A percentile compares a stretch with the other conserved stretches of the same genome.
Conservation (phyloP, 2,888 invertebrate species). For the Epinotia brunnichana region DNA sequence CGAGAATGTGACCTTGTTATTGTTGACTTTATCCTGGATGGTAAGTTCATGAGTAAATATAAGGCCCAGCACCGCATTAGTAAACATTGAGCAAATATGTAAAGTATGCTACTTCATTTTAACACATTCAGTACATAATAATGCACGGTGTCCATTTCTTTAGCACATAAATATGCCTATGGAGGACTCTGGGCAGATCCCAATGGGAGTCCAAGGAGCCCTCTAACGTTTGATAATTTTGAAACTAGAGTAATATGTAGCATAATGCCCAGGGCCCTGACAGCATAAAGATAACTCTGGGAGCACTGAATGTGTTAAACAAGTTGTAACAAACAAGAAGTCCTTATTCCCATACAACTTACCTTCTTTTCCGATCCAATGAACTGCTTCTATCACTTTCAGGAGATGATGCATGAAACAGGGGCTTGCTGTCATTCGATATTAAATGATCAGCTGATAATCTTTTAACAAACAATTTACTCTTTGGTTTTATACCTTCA, state of each 20-base stretch:
- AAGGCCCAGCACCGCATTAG: background rate
- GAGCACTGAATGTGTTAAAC: constrained; percentile 2
- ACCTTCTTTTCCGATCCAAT: constrained; percentile 77
- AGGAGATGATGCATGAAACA: constrained; percentile 76
- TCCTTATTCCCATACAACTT: constrained; percentile 47
- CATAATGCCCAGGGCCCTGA: background rate
- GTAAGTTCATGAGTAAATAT: constrained; percentile 5
- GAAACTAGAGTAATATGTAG: background rate
- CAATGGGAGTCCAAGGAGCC: background rate
- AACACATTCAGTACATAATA: background rate
- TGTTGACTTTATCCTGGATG: constrained; percentile 70
- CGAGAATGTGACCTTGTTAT: constrained; percentile 73
- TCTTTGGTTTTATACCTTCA: constrained; percentile 77
- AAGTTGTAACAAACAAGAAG: background rate
- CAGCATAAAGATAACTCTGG: background rate
- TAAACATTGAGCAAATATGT: background rate
- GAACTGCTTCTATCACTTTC: constrained; percentile 80
- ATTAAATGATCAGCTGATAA: constrained; percentile 80
- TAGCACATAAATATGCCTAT: background rate
- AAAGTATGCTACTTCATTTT: background rate
- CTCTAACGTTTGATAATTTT: background rate
- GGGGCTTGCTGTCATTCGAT: constrained; percentile 71
- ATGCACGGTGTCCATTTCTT: background rate
- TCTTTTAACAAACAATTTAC: constrained; percentile 77
- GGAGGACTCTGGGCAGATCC: background rate